These are phyloP conservation scores for Empidonax alnorum DNA, from an alignment of 2,113 vertebrate species.

Conservation along the genomic window DNA sequence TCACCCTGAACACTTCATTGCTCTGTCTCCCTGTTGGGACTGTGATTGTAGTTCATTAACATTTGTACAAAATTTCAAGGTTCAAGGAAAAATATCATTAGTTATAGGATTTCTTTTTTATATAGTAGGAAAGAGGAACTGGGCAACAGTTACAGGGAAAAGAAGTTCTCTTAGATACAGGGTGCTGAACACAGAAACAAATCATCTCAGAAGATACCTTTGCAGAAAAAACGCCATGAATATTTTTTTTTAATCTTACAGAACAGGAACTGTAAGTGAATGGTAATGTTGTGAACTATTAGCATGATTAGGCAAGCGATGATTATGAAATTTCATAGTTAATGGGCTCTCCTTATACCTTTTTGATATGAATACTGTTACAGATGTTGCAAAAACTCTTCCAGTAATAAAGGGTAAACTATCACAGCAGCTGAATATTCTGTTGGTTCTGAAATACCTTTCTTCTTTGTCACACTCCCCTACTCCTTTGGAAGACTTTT, in stretches of 20 bases:
- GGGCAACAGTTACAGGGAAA: not conserved
- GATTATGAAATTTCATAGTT: not conserved
- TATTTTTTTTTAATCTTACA: not conserved
- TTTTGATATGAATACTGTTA: not conserved
- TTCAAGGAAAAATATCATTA: not conserved
- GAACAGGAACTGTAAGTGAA: not conserved
- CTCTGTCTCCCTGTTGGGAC: not conserved
- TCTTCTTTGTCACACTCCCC: not conserved
- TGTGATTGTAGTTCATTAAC: not conserved
- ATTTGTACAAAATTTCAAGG: not conserved
- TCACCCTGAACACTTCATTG: not conserved
- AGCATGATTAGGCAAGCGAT: not conserved
- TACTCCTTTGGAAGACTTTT: not conserved
- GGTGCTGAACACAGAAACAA: not conserved
- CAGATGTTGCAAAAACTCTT: not conserved
- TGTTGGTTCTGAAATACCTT: not conserved
- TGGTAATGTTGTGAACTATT: not conserved
- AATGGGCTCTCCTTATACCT: not conserved
- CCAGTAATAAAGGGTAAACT: not conserved
- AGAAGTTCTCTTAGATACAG: not conserved
- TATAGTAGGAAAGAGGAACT: not conserved
- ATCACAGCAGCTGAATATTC: not conserved
- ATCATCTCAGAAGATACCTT: not conserved
- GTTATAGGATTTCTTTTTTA: not conserved
- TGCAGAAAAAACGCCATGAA: not conserved